These are phyloP conservation scores for Orius insidiosus DNA, from an alignment of 1,140 invertebrate genomes.

Conservation along the genomic window DNA sequence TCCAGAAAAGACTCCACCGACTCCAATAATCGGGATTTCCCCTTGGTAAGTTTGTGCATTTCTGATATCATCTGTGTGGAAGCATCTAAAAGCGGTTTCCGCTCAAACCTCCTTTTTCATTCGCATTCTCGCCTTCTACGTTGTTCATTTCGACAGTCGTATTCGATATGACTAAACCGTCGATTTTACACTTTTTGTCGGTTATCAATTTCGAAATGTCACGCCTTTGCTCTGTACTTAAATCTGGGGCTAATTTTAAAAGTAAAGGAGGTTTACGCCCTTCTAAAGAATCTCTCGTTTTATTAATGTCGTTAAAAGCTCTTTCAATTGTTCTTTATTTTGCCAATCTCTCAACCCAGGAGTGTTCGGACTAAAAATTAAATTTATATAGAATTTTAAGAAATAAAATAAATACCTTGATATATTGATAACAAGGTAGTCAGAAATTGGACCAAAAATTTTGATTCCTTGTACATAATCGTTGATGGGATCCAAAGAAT, in stretches of 20 bases:
- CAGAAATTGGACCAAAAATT: slow-evolving; percentile 54
- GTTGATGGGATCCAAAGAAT: slow-evolving; percentile 44
- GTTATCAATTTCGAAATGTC: slow-evolving; percentile 52
- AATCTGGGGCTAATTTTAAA: slow-evolving; percentile 88
- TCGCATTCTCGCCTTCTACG: slow-evolving; percentile 28
- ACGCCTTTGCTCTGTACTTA: slow-evolving; percentile 55
- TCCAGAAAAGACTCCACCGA: slow-evolving; percentile 69
- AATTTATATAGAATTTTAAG: slow-evolving; percentile 4
- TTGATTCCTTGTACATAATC: slow-evolving; percentile 73
- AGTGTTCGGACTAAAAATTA: slow-evolving; percentile 71
- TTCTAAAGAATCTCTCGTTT: slow-evolving; percentile 34
- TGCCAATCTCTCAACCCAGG: slow-evolving; percentile 78
- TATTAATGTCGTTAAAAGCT: slow-evolving; percentile 53
- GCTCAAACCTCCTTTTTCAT: slow-evolving; percentile 75
- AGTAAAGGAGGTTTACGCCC: slow-evolving; percentile 49
- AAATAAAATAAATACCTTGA: slow-evolving; percentile 46
- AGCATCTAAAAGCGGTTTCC: slow-evolving; percentile 62
- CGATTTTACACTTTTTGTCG: slow-evolving; percentile 42
- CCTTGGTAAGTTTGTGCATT: slow-evolving; percentile 69
- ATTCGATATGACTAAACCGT: slow-evolving; percentile 89
- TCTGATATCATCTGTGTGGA: slow-evolving; percentile 75
- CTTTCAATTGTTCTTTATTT: slow-evolving; percentile 49
- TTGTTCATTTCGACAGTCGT: slow-evolving; percentile 62
- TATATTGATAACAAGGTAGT: slow-evolving; percentile 82
- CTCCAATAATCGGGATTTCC: slow-evolving; percentile 56